Conservation (phyloP, 1,140 invertebrate species). For the Halictus rubicundus region DNA sequence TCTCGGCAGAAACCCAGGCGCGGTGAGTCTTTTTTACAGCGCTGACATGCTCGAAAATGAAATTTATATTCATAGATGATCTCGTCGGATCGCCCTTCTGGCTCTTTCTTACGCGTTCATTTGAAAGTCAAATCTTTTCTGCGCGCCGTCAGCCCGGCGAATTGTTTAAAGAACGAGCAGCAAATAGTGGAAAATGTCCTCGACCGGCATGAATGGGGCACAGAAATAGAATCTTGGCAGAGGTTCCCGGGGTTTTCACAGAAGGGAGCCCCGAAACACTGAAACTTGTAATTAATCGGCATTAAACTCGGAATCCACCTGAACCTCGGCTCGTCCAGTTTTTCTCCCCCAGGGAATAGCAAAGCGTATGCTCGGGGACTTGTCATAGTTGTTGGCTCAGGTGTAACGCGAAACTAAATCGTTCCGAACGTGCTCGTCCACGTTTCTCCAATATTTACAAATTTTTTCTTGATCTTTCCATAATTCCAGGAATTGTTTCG, state of each 20-base stretch:
- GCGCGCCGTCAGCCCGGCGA: slow-evolving; percentile 6
- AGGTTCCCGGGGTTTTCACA: slow-evolving; percentile 8
- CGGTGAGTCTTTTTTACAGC: neutral
- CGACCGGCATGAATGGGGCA: slow-evolving; percentile 37
- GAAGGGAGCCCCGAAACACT: neutral
- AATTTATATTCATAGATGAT: slow-evolving; percentile 14
- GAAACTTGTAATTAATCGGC: slow-evolving; percentile 5
- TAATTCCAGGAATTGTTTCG: too few relatives aligned
- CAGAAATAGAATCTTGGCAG: slow-evolving; percentile 49
- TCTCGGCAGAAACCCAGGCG: neutral
- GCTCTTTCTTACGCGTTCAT: neutral
- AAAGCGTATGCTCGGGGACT: neutral
- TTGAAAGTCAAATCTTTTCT: slow-evolving; percentile 10
- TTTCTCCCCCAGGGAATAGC: neutral
- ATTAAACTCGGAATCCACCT: neutral
- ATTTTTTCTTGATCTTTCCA: too few relatives aligned
- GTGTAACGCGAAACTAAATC: neutral
- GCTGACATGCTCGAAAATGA: slow-evolving; percentile 1
- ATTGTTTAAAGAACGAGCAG: slow-evolving; percentile 44
- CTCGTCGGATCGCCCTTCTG: neutral
- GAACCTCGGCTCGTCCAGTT: neutral
- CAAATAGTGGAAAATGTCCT: slow-evolving; percentile 23
- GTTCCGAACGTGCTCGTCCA: neutral
- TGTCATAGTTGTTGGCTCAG: neutral
- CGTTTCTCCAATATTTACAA: too few relatives aligned